Base-by-base conservation (phyloP, 2,113 vertebrate species). In the Rhabdornis inornatus region DNA sequence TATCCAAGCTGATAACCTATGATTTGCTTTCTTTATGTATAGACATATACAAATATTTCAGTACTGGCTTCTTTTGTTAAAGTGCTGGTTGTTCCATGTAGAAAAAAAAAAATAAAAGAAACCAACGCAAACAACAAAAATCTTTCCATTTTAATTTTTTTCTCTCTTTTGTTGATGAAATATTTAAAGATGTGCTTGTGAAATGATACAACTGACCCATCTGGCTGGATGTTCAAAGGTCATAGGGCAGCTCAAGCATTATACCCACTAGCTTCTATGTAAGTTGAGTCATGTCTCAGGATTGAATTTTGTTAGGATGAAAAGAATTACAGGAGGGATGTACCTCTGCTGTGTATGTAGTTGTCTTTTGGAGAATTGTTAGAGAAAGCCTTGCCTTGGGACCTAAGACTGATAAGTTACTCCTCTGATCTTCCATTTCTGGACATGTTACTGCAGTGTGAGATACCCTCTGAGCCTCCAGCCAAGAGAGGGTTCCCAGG, bases 1-100 rank as follows among this genome's bases (percentile, higher is more conserved):
- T 91, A 94, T 96, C 69, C 74, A 94, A 78, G 82, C 76, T 94
- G 89, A 96, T 95, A 96, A 94, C 72, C 81, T 93, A 91, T 78
- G 65, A 89, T 92, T 96, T 95, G 25, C 59, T 83, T 96, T 80
- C 76, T 78, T 87, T 77, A 59, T 71, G 35, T 52, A 47, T 33
- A 70, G 44, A 42, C n/a, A 30, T 19, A 70, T 24, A 66, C 28
- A 55, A 8, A 59, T 21, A 40, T 82, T 92, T 76, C 65, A 78
- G 60, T 39, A 57, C 47, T 83, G 78, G 6, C 16, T 85, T 72
- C 45, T 80, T 94, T 92, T 94, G 35, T 83, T 90, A 53, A 89
- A 56, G 59, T 37, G 6, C 21, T 83, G 16, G 8, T 64, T 75
- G 11, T 63, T 87, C 15, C 15, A 40, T 27, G 50, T 16, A 80